These are phyloP conservation scores for Oreochromis niloticus DNA, from an alignment of 2,113 vertebrate genomes.

Conservation along the genomic window DNA sequence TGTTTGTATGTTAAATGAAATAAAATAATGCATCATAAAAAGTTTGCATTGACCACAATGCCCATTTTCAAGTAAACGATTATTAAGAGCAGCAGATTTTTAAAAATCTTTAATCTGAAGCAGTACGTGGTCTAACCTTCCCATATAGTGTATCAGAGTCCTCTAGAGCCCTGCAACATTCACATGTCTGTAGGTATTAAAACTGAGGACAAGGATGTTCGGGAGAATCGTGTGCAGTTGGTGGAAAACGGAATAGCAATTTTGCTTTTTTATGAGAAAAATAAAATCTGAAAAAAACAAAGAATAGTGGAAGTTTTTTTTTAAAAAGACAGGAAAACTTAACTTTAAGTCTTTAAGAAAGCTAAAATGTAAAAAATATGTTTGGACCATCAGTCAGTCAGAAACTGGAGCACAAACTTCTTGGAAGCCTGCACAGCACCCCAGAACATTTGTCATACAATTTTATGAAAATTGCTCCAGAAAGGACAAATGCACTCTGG, in stretches of 20 bases:
- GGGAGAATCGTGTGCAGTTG: neutral
- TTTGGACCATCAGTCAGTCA: too few species aligned
- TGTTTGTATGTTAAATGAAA: neutral
- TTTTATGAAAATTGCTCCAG: too few species aligned
- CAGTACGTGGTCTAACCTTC: neutral
- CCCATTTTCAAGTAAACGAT: neutral
- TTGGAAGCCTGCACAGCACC: too few species aligned
- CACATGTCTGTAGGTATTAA: neutral
- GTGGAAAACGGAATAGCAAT: neutral
- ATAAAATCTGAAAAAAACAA: neutral
- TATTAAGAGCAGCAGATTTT: neutral
- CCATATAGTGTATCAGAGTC: neutral
- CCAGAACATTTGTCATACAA: too few species aligned
- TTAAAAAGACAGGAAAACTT: neutral
- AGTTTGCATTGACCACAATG: neutral
- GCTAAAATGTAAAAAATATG: neutral
- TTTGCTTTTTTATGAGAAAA: neutral
- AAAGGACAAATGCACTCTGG: too few species aligned
- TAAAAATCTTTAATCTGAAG: neutral
- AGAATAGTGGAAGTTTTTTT: neutral
- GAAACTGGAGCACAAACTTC: too few species aligned
- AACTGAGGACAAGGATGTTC: neutral
- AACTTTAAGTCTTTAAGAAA: neutral
- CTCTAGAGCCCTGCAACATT: neutral
- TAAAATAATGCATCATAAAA: neutral